Evolutionary conservation across 2,797 vertebrate species (phyloP), one percentile per base, ranked within the genome.

Genomic region (Myiotriccus ornatus): DNA sequence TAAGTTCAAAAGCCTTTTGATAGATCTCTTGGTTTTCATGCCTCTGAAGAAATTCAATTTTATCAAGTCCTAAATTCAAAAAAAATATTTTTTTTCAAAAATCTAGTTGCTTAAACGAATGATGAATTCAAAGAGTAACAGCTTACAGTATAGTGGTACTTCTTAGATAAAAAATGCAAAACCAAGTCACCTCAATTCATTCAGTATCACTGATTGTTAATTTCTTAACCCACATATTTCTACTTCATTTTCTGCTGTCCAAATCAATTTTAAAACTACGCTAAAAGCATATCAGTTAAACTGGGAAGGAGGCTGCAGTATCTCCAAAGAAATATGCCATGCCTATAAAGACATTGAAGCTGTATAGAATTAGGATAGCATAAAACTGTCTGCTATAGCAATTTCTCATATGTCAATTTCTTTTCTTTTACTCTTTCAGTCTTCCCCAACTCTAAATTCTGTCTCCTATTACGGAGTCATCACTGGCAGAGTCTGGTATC

Each of bases 21-120:
- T 98, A 99, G 96, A 99, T 98, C 95, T 99, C 98, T 94, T 99
- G 98, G 95, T 99, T 99, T 97, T 99, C 98, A 49, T 99, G 98
- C 92, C 98, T 98, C 97, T 99, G 98, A 74, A 98, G 98, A 97
- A 99, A 98, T 95, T 99, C 98, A 64, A 99, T 98, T 98, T 99
- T 99, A 97, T 99, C 98, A 90, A 99, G 97, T 96, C 98, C 98
- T 99, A 92, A 88, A 94, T 94, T 94, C 30, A 89, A 95, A 84
- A 91, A 85, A 59, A 92, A 81, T 18, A 91, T 67, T 90, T 52
- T 67, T 67, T 90, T 52, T 67, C 12, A 91, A 75, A 84, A 83
- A 88, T 71, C 27, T 11, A 85, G 22, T 20, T 77, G 24, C 27
- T 95, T 71, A 68, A 59, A 84, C 32, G 12, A 87, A 87, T 35